phyloP scores from a whole-genome alignment of 2,888 invertebrate genomes.

The Hololepta plana region DNA sequence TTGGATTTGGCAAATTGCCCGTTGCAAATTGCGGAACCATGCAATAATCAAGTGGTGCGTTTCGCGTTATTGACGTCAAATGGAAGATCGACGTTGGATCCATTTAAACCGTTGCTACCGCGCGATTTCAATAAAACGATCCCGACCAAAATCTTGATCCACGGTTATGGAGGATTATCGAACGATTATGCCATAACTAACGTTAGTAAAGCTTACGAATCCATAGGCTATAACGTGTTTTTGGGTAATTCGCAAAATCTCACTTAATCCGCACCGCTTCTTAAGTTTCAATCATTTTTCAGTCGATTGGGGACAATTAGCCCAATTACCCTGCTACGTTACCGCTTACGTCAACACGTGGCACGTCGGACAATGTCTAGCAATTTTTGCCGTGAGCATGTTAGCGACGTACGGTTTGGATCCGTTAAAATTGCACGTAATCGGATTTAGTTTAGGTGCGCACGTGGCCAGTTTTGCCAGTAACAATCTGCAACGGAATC shows the following conservation, averaged over 20 bases:
- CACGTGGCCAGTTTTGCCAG: constrained; percentile 31
- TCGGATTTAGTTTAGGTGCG: constrained; percentile 41
- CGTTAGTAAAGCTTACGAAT: constrained; percentile 19
- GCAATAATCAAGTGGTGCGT: too few species aligned
- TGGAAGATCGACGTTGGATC: too few species aligned
- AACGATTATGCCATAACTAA: constrained; percentile 22
- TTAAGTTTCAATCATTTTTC: too few species aligned
- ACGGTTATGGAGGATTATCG: constrained; percentile 27
- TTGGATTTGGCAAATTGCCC: too few species aligned
- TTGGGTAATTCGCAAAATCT: constrained; percentile 18
- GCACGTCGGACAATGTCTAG: constrained; percentile 37
- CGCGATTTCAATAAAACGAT: constrained; percentile 13
- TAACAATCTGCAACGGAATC: constrained; percentile 16
- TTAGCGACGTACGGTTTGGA: constrained; percentile 22
- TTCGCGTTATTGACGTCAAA: too few species aligned
- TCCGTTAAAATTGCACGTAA: constrained; percentile 28
- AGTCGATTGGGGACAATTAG: constrained; percentile 36
- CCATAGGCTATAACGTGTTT: constrained; percentile 19
- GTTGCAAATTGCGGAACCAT: too few species aligned
- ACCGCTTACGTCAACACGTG: constrained; percentile 36
- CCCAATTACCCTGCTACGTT: constrained; percentile 35
- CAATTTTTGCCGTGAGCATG: constrained; percentile 28
- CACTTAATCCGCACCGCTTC: background rate
- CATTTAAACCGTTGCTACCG: constrained; percentile 18
- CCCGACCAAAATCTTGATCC: constrained; percentile 22